phyloP scores from a whole-genome alignment of 2,888 invertebrate species.

The Leucophenga montana region DNA sequence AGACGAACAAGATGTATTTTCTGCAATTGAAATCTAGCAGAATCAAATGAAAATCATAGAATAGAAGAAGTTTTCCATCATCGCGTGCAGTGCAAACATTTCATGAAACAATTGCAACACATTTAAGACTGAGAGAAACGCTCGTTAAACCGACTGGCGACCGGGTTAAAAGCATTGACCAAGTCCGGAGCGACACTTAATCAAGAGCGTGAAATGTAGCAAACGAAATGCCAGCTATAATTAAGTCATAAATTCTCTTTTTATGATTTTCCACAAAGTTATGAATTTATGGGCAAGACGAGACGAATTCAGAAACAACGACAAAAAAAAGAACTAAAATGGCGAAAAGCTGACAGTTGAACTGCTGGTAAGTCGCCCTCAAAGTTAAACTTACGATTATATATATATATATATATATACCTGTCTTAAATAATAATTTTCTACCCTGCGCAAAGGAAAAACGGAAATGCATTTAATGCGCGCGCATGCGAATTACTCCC shows the following conservation, averaged over 20 bases:
- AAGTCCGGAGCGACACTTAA: constrained; percentile 53
- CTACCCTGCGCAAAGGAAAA: constrained; percentile 35
- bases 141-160: background rate
- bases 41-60: constrained; percentile 46
- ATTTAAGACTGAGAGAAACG: constrained; percentile 47
- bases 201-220: constrained; percentile 58
- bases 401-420: too few species aligned
- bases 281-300: constrained; percentile 60
- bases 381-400: background rate
- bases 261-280: constrained; percentile 69
- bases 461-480: constrained; percentile 66
- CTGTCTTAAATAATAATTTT: constrained; percentile 49
- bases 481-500: constrained; percentile 63
- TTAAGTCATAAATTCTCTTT: constrained; percentile 69
- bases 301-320: background rate
- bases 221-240: constrained; percentile 48
- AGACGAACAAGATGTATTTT: background rate
- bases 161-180: background rate
- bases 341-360: constrained; percentile 41
- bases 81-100: constrained; percentile 62
- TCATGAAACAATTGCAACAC: constrained; percentile 59
- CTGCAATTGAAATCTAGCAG: background rate
- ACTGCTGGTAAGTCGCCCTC: constrained; percentile 37
- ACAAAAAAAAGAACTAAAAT: constrained; percentile 15
- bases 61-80: constrained; percentile 58